Percentiles rank a stretch among this genome's conserved stretches.
These are phyloP conservation scores for Drosophila saltans DNA, from an alignment of 1,140 invertebrate species.

Conservation along the genomic window DNA sequence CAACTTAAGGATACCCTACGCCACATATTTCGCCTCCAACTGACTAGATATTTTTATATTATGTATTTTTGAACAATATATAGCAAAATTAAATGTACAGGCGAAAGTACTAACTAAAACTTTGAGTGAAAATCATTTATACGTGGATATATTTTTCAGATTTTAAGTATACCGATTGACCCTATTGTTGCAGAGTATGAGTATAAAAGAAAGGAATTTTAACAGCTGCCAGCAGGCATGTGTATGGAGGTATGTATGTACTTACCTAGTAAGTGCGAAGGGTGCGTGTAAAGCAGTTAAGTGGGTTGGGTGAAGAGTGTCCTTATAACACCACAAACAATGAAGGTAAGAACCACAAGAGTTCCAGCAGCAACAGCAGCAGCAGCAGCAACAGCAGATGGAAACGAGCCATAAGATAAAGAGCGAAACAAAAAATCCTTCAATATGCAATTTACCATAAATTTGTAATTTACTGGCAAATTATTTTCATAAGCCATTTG, in stretches of 20 bases:
- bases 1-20: not conserved
- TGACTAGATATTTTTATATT: too few species aligned
- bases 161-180: not conserved
- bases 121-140: too few species aligned
- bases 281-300: constrained; percentile 23
- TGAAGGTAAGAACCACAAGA: constrained; percentile 34
- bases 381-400: constrained; percentile 45
- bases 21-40: not conserved
- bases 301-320: constrained; percentile 2
- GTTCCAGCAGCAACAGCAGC: constrained; percentile 23
- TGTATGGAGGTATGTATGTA: not conserved
- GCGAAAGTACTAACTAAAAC: too few species aligned
- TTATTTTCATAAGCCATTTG: constrained; percentile 81
- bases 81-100: too few species aligned
- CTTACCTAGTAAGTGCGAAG: not conserved
- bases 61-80: too few species aligned
- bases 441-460: constrained; percentile 82
- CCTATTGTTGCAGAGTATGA: not conserved
- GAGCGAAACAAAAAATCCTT: constrained; percentile 55
- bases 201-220: constrained; percentile 35
- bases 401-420: constrained; percentile 32
- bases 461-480: constrained; percentile 80
- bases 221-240: constrained; percentile 46
- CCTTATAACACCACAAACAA: constrained; percentile 57
- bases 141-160: too few species aligned